Evolutionary conservation across 2,888 invertebrate species (phyloP).

Genomic region (Patella ulyssiponensis): DNA sequence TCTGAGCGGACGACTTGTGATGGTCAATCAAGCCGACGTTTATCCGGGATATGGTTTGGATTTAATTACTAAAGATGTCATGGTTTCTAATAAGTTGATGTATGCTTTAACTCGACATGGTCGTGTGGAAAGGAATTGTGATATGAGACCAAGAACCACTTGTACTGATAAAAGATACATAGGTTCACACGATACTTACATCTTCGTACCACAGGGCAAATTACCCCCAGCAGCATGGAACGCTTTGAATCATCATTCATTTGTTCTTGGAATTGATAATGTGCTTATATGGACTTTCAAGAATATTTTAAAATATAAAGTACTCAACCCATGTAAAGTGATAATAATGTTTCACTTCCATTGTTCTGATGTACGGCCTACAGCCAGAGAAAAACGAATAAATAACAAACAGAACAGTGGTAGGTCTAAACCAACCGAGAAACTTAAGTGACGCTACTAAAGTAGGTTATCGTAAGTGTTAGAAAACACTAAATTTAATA

Average conservation of each 20-base stretch:
- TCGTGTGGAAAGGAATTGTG: slow-evolving; percentile 14
- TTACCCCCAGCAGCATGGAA: neutral
- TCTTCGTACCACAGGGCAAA: slow-evolving; percentile 17
- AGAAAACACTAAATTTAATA: no score
- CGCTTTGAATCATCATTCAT: neutral
- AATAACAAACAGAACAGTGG: no score
- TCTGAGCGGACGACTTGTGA: slow-evolving; percentile 18
- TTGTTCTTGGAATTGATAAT: slow-evolving; percentile 16
- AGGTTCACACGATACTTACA: slow-evolving; percentile 24
- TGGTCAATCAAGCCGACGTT: slow-evolving; percentile 24
- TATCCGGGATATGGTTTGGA: slow-evolving; percentile 22
- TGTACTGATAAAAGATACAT: neutral
- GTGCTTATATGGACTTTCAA: slow-evolving; percentile 22
- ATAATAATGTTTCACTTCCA: slow-evolving; percentile 20
- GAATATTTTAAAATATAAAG: slow-evolving; percentile 15
- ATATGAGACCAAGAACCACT: slow-evolving; percentile 16
- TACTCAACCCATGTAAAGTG: slow-evolving; percentile 27
- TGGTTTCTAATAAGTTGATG: slow-evolving; percentile 11
- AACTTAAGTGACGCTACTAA: no score
- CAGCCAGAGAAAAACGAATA: neutral
- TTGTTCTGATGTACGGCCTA: slow-evolving; percentile 11
- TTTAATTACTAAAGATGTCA: neutral
- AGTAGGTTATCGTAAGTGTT: no score
- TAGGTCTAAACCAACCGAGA: no score
- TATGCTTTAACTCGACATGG: slow-evolving; percentile 24